Evolutionary conservation across 2,888 invertebrate genomes (phyloP).

Genomic region (Balanococcus diminutus): DNA sequence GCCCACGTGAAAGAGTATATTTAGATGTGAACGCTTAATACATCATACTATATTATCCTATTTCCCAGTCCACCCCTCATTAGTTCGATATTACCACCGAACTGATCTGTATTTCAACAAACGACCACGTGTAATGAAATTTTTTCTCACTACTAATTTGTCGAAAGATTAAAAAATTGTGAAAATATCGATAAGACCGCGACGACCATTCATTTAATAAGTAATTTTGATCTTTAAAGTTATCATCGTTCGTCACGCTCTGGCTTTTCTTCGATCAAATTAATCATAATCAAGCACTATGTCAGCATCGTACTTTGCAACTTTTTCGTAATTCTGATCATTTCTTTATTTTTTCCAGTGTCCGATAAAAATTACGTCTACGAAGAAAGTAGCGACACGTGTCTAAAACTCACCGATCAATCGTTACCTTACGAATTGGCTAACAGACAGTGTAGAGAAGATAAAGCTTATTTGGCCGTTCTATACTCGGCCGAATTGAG

Average conservation of each 20-base stretch:
- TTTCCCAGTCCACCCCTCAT: background rate
- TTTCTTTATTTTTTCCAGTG: slow-evolving; percentile 53
- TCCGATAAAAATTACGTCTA: slow-evolving; percentile 57
- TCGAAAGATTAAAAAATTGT: background rate
- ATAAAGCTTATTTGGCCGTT: slow-evolving; percentile 40
- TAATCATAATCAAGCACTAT: background rate
- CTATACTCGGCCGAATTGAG: background rate
- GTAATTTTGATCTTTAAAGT: background rate
- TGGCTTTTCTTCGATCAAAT: background rate
- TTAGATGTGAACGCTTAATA: background rate
- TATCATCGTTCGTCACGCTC: background rate
- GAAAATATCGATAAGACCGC: background rate
- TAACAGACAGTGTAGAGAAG: background rate
- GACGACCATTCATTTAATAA: background rate
- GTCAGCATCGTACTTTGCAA: background rate
- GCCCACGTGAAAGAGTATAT: background rate
- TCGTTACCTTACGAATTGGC: background rate
- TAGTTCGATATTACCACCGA: background rate
- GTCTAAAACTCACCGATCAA: slow-evolving; percentile 57
- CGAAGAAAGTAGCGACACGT: slow-evolving; percentile 57
- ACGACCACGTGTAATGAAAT: background rate
- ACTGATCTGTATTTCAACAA: background rate
- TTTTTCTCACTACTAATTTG: too few species aligned
- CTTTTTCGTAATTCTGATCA: background rate
- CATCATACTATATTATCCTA: background rate